Conservation (phyloP, 2,888 invertebrate genomes). For the Nematopogon swammerdamellus region DNA sequence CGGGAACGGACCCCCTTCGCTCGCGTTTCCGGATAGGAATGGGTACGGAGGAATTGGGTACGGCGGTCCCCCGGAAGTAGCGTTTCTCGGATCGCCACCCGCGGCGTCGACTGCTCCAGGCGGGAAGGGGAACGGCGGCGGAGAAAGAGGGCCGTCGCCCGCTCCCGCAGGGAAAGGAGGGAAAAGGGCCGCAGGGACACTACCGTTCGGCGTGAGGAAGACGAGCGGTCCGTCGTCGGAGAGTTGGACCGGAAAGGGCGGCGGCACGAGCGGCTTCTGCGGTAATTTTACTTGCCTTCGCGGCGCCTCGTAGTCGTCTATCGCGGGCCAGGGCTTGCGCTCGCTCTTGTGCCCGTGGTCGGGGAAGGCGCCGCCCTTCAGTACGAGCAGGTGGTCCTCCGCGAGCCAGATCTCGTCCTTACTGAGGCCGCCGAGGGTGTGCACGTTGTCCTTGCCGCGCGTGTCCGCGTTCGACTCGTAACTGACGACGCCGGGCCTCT, state of each 20-base stretch:
- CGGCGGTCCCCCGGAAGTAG: constrained; percentile 64
- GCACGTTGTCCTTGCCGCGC: constrained; percentile 69
- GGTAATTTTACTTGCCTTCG: constrained; percentile 83
- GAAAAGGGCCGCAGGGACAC: constrained; percentile 67
- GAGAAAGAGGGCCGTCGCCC: constrained; percentile 51
- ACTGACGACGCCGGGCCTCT: constrained; percentile 78
- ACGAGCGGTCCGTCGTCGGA: constrained; percentile 82
- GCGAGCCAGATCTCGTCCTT: constrained; percentile 89
- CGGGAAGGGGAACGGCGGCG: constrained; percentile 59
- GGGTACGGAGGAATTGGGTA: constrained; percentile 61
- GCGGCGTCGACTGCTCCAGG: constrained; percentile 51
- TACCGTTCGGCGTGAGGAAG: constrained; percentile 78
- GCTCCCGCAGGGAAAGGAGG: constrained; percentile 64
- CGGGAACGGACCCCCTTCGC: constrained; percentile 41
- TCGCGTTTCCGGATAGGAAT: constrained; percentile 59
- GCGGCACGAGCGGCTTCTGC: constrained; percentile 77
- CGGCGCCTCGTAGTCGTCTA: constrained; percentile 82
- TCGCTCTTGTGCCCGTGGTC: constrained; percentile 44
- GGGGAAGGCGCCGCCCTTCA: constrained; percentile 75
- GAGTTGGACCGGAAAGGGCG: constrained; percentile 91
- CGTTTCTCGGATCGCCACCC: constrained; percentile 63
- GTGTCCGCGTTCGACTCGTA: constrained; percentile 80
- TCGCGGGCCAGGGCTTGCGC: constrained; percentile 68
- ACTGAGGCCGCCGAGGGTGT: constrained; percentile 76
- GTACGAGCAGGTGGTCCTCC: constrained; percentile 80